Conservation (phyloP, 2,888 invertebrate species). For the Lordiphosa andalusiaca region DNA sequence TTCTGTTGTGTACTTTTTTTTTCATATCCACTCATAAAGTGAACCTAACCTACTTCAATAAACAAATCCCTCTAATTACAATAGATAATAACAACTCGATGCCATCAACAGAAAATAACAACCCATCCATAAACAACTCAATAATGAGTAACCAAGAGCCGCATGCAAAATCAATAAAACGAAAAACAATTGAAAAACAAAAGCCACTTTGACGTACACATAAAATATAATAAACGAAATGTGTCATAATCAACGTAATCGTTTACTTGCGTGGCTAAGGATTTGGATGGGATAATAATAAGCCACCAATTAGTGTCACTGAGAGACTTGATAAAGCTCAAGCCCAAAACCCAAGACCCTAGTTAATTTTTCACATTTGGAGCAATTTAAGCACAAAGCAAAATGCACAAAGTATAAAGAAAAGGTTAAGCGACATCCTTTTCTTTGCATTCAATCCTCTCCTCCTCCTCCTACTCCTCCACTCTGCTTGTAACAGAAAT, state of each 20-base stretch:
- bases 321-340: conserved; percentile 44
- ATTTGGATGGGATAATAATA: conserved; percentile 48
- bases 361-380: conserved; percentile 25
- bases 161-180: conserved; percentile 50
- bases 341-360: conserved; percentile 13
- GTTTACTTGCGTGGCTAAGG: conserved; percentile 52
- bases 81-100: background rate
- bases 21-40: too few relatives aligned
- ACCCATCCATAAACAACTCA: conserved; percentile 4
- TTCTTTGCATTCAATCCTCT: conserved; percentile 15
- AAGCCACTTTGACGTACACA: conserved; percentile 2
- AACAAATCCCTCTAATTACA: too few relatives aligned
- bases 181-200: conserved; percentile 21
- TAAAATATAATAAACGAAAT: conserved; percentile 7
- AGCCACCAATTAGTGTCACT: conserved; percentile 66
- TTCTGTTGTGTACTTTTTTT: too few relatives aligned
- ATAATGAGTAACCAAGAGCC: conserved; percentile 4
- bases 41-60: too few relatives aligned
- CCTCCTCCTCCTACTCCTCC: background rate
- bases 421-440: conserved; percentile 39
- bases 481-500: conserved; percentile 42
- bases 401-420: conserved; percentile 13
- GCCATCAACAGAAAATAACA: conserved; percentile 3
- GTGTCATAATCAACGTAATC: conserved; percentile 51
- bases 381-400: conserved; percentile 25